Evolutionary conservation across 2,113 vertebrate species (phyloP).

Genomic region (Pogonocichla stellata): DNA sequence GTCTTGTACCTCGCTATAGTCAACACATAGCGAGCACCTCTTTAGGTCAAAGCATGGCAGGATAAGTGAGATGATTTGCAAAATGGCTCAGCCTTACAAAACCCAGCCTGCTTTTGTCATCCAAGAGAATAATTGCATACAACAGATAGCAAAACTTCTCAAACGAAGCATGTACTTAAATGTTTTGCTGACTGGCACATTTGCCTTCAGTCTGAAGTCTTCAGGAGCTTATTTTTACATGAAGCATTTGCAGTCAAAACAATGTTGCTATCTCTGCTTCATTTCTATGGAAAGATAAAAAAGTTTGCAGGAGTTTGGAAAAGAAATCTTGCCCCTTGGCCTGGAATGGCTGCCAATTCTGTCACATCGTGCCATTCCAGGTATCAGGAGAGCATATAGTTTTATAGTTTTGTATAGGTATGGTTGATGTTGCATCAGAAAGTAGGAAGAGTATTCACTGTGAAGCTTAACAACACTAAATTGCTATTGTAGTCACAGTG

Average conservation of each 20-base stretch:
- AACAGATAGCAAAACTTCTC: neutral
- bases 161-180: neutral
- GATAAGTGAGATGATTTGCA: neutral
- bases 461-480: neutral
- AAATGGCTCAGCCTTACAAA: neutral
- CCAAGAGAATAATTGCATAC: neutral
- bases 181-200: conserved; percentile 28
- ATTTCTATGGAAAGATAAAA: conserved; percentile 16
- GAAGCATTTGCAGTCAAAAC: conserved; percentile 18
- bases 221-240: conserved; percentile 16
- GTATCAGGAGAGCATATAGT: neutral
- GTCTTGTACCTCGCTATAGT: neutral
- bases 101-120: neutral
- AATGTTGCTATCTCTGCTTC: neutral
- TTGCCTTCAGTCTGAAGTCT: neutral
- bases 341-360: neutral
- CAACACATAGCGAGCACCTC: neutral
- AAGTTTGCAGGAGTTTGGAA: neutral
- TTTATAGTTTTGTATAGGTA: neutral
- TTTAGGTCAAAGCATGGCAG: neutral
- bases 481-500: neutral
- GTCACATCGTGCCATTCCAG: neutral
- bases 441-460: neutral
- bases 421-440: neutral
- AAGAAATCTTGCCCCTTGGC: conserved; percentile 1